Conservation (phyloP, 2,113 vertebrate species). For the Apteryx mantelli region DNA sequence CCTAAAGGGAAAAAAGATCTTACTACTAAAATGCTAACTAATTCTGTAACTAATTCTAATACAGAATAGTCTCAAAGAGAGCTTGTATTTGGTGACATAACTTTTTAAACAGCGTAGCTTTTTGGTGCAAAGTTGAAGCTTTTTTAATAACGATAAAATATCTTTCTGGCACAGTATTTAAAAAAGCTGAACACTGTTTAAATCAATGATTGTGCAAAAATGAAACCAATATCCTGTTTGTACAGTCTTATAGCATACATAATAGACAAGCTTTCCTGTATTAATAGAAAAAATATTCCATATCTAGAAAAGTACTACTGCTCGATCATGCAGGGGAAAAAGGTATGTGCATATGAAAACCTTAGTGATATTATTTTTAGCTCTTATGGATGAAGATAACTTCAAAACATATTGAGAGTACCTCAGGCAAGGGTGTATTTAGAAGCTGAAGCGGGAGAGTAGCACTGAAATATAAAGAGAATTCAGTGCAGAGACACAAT, state of each 20-base stretch:
- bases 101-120: background rate
- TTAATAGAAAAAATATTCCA: background rate
- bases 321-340: background rate
- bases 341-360: background rate
- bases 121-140: background rate
- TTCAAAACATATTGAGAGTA: background rate
- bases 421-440: background rate
- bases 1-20: background rate
- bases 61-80: background rate
- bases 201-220: conserved; percentile 47
- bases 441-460: background rate
- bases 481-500: background rate
- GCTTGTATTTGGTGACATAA: background rate
- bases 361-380: background rate
- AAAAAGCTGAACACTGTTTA: conserved; percentile 10
- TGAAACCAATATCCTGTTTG: conserved; percentile 50
- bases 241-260: conserved; percentile 12
- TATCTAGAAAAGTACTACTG: background rate
- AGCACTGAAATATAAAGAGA: background rate
- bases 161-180: background rate
- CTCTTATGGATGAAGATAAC: background rate
- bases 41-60: background rate
- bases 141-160: background rate
- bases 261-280: conserved; percentile 38
- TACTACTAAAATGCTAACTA: background rate